Conservation (phyloP, 2,113 vertebrate species). For the Bambusicola thoracicus region DNA sequence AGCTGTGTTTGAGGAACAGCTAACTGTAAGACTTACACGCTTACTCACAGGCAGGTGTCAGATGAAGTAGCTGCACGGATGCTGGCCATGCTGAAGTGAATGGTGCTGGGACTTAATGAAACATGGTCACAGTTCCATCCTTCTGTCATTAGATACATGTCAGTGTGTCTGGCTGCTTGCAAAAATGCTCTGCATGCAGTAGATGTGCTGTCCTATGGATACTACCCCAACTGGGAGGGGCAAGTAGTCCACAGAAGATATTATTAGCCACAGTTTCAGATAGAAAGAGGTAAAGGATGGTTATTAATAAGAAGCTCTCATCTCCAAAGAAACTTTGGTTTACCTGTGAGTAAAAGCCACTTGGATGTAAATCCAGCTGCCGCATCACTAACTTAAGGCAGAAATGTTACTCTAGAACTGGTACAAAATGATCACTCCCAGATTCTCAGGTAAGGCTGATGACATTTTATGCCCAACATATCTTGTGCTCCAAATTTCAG, state of each 20-base stretch:
- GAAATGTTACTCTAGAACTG: background rate
- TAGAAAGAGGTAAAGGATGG: background rate
- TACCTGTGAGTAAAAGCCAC: background rate
- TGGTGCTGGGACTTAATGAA: background rate
- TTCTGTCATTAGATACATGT: background rate
- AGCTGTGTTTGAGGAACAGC: background rate
- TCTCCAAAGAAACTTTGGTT: background rate
- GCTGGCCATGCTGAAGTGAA: background rate
- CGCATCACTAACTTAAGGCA: background rate
- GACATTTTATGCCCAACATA: background rate
- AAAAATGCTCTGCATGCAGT: background rate
- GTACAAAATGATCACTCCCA: background rate
- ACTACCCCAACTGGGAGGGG: background rate
- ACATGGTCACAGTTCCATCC: background rate
- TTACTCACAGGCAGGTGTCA: background rate
- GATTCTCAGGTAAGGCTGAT: background rate
- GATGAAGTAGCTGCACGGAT: background rate
- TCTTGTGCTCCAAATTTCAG: background rate
- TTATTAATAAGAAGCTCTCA: background rate
- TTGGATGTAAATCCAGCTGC: background rate
- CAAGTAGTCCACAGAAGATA: background rate
- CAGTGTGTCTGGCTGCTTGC: rapidly evolving
- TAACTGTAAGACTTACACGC: background rate
- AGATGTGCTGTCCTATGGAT: background rate
- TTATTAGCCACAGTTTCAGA: background rate